Evolutionary conservation across 2,797 vertebrate genomes (phyloP).

Genomic region (Eulemur mongoz): DNA sequence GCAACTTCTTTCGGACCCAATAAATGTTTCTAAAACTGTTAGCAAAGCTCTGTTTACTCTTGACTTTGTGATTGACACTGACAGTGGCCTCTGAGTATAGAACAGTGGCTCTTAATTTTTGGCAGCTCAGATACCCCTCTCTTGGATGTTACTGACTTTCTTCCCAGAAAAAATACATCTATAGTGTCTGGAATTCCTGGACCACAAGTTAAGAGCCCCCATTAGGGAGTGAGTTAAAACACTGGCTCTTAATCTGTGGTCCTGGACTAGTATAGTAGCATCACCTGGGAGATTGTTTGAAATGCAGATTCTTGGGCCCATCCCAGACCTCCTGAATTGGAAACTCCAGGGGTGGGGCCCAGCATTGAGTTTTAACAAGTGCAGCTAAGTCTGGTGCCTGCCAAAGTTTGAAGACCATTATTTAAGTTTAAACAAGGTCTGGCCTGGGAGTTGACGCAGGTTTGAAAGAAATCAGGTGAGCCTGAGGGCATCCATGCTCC

Average conservation of each 20-base stretch:
- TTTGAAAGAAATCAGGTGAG: background rate
- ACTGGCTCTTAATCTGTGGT: background rate
- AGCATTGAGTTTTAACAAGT: background rate
- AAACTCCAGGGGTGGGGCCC: background rate
- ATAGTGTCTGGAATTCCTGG: background rate
- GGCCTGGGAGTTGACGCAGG: background rate
- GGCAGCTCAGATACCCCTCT: background rate
- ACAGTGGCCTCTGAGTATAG: background rate
- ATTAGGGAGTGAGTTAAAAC: background rate
- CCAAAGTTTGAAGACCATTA: background rate
- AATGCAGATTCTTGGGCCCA: background rate
- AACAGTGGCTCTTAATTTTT: background rate
- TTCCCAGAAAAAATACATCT: background rate
- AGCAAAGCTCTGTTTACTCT: background rate
- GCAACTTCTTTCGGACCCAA: background rate
- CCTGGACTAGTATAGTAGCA: background rate
- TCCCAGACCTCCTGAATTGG: background rate
- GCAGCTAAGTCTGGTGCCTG: background rate
- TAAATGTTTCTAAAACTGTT: background rate
- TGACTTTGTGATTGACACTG: background rate
- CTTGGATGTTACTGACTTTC: background rate
- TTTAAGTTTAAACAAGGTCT: background rate
- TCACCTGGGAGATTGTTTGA: background rate
- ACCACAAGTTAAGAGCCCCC: rapidly evolving
- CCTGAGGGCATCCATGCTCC: no score